Percentiles rank a stretch among this genome's conserved stretches.
phyloP scores from a whole-genome alignment of 2,797 vertebrate species.

The Sebastes hopkinsi region DNA sequence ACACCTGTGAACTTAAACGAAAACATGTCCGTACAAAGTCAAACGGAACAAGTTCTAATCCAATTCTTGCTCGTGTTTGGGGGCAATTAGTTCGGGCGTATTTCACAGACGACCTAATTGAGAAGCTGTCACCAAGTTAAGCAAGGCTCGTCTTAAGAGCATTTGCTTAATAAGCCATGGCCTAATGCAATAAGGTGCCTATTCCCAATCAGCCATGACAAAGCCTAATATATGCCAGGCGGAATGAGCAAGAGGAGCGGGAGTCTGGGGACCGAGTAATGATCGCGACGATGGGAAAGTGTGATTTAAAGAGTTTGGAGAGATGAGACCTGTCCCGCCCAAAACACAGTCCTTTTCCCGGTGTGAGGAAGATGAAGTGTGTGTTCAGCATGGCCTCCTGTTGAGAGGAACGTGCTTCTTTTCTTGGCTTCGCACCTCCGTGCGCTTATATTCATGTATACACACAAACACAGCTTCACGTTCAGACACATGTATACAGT shows the following conservation, averaged over 20 bases:
- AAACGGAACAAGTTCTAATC: slow-evolving; percentile 60
- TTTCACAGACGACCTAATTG: slow-evolving; percentile 82
- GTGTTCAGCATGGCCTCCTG: slow-evolving; percentile 18
- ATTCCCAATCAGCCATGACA: slow-evolving; percentile 85
- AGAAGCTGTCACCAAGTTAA: slow-evolving; percentile 84
- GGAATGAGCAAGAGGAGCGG: slow-evolving; percentile 62
- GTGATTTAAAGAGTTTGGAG: slow-evolving; percentile 34
- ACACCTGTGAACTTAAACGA: slow-evolving; percentile 57
- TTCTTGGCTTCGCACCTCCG: slow-evolving; percentile 11
- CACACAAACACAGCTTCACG: slow-evolving; percentile 48
- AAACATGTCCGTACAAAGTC: slow-evolving; percentile 66
- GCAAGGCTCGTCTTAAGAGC: slow-evolving; percentile 83
- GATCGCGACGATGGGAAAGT: slow-evolving; percentile 54
- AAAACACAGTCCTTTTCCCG: slow-evolving; percentile 17
- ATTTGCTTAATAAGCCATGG: slow-evolving; percentile 85
- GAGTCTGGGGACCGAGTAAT: slow-evolving; percentile 57
- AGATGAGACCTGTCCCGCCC: slow-evolving; percentile 18
- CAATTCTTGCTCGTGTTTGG: slow-evolving; percentile 59
- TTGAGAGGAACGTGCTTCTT: slow-evolving; percentile 36
- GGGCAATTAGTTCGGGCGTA: slow-evolving; percentile 76
- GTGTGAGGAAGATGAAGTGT: slow-evolving; percentile 50
- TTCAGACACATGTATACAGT: slow-evolving; percentile 61
- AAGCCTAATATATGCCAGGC: slow-evolving; percentile 81
- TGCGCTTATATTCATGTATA: slow-evolving; percentile 40
- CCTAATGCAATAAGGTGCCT: slow-evolving; percentile 86